Evolutionary conservation across 2,888 invertebrate genomes (phyloP).

Genomic region (Catocala nupta): DNA sequence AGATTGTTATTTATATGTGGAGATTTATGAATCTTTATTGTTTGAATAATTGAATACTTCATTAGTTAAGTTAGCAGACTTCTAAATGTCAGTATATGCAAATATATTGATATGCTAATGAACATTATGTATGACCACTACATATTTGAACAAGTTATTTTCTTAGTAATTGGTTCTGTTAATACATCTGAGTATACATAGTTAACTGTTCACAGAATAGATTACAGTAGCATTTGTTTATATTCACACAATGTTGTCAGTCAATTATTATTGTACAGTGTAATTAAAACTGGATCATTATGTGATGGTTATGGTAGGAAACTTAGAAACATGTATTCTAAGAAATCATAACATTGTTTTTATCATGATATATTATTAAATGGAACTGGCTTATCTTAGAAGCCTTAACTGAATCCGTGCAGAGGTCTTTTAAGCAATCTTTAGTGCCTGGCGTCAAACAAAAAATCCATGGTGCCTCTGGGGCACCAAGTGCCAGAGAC

Average conservation of each 20-base stretch:
- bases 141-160: neutral
- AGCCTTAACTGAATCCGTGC: too few relatives aligned
- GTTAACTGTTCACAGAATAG: slow-evolving; percentile 15
- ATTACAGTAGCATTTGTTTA: slow-evolving; percentile 29
- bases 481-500: too few relatives aligned
- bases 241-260: slow-evolving; percentile 24
- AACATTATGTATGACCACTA: neutral
- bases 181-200: slow-evolving; percentile 29
- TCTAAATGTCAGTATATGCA: neutral
- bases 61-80: slow-evolving; percentile 8
- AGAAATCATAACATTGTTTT: too few relatives aligned
- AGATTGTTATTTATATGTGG: neutral
- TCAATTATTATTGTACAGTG: slow-evolving; percentile 1
- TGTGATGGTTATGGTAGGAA: too few relatives aligned
- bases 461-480: too few relatives aligned
- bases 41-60: slow-evolving; percentile 1
- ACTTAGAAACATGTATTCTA: too few relatives aligned
- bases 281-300: neutral
- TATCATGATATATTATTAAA: too few relatives aligned
- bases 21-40: neutral
- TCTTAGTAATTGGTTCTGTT: neutral
- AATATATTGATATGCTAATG: slow-evolving; percentile 17
- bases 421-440: too few relatives aligned
- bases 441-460: too few relatives aligned
- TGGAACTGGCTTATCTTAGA: too few relatives aligned